These are phyloP conservation scores for Quadroppia sp. DNA, from an alignment of 2,888 invertebrate genomes.

Conservation along the genomic window DNA sequence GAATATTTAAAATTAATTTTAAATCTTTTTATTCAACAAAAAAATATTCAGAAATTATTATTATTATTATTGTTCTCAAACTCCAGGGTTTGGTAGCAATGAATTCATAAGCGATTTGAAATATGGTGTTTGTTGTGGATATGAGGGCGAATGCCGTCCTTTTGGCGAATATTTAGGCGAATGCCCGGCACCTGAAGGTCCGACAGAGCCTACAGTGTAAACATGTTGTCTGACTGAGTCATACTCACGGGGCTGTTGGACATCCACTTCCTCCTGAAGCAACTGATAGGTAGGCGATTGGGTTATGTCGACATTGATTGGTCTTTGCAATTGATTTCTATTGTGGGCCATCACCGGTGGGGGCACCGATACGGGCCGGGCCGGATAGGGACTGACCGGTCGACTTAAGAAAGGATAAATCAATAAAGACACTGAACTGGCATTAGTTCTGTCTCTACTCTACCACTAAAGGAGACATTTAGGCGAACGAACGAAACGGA, in stretches of 20 bases:
- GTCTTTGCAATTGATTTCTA: constrained; percentile 3
- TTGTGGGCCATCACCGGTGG: background rate
- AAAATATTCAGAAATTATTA: too few species aligned
- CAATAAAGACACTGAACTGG: constrained; percentile 46
- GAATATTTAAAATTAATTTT: too few species aligned
- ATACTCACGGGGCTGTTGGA: constrained; percentile 34
- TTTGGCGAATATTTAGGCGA: constrained; percentile 36
- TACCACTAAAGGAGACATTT: background rate
- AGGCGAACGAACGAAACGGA: too few species aligned
- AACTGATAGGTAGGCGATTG: constrained; percentile 49
- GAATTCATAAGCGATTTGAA: constrained; percentile 43
- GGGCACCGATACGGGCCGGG: constrained; percentile 38
- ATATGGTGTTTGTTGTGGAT: constrained; percentile 39
- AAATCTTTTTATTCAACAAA: too few species aligned
- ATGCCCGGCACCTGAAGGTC: constrained; percentile 33
- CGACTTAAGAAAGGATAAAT: constrained; percentile 45
- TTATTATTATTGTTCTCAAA: background rate
- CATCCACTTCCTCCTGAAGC: constrained; percentile 45
- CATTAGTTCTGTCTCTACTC: background rate
- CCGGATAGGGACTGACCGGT: constrained; percentile 39
- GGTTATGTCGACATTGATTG: constrained; percentile 47
- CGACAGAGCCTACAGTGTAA: background rate
- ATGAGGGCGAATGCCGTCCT: constrained; percentile 29
- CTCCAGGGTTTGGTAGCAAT: constrained; percentile 16
- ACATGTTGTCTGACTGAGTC: background rate